Conservation (phyloP, 2,113 vertebrate genomes). For the Thamnaconus septentrionalis region DNA sequence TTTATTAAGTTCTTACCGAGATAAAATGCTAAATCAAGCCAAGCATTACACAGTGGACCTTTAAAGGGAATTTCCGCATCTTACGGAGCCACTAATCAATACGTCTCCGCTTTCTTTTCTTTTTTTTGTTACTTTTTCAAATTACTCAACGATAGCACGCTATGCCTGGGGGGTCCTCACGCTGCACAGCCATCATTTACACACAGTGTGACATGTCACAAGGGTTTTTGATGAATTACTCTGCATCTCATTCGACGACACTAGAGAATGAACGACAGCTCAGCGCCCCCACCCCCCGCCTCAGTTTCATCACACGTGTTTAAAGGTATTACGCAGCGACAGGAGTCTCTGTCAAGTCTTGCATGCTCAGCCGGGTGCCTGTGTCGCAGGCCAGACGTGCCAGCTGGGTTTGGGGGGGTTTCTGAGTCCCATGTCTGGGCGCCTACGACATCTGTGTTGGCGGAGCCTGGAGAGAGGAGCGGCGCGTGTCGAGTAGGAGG, state of each 20-base stretch:
- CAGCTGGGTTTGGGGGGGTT: constrained; percentile 45
- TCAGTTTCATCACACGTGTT: constrained; percentile 60
- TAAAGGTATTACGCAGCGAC: constrained; percentile 57
- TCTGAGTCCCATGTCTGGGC: constrained; percentile 46
- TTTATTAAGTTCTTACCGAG: too few relatives aligned
- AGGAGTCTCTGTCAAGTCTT: constrained; percentile 66
- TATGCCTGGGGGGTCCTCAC: constrained; percentile 10
- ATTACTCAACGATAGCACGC: background rate
- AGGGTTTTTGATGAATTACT: constrained; percentile 46
- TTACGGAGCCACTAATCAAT: too few relatives aligned
- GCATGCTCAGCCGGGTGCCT: constrained; percentile 63
- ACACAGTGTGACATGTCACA: constrained; percentile 26
- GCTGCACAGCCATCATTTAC: constrained; percentile 14
- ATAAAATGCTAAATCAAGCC: too few relatives aligned
- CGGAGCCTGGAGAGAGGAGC: constrained; percentile 49
- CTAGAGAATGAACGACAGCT: constrained; percentile 44
- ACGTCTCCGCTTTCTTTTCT: too few relatives aligned
- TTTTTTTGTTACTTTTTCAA: background rate
- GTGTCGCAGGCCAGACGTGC: constrained; percentile 51
- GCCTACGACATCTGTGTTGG: constrained; percentile 70
- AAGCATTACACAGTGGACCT: too few relatives aligned
- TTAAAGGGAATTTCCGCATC: too few relatives aligned
- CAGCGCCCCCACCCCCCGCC: background rate
- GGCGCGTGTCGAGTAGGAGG: constrained; percentile 58
- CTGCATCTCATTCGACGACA: constrained; percentile 36